A percentile compares a stretch with the other conserved stretches of the same genome.
These are phyloP conservation scores for Propithecus deckenii DNA, from an alignment of 2,797 vertebrate species.

Conservation along the genomic window DNA sequence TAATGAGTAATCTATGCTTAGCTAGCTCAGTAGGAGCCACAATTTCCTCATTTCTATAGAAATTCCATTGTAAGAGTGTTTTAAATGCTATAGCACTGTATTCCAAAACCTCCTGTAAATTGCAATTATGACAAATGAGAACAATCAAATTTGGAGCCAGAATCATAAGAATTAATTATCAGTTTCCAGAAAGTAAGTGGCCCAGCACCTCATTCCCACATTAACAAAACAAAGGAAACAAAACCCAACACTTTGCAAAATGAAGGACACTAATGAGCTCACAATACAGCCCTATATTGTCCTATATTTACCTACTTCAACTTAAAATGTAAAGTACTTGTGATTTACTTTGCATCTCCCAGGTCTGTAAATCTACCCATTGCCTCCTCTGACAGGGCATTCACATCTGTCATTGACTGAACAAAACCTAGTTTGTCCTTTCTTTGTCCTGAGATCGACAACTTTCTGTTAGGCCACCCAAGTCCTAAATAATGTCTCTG, in stretches of 20 bases:
- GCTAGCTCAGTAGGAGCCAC: not conserved
- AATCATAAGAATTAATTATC: not conserved
- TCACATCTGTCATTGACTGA: conserved; percentile 43
- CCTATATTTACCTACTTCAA: not conserved
- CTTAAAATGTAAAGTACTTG: not conserved
- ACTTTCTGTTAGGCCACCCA: not conserved
- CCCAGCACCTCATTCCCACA: not conserved
- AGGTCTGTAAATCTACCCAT: conserved; percentile 41
- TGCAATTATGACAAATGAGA: not conserved
- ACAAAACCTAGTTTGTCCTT: not conserved
- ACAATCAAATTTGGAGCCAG: not conserved
- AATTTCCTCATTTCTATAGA: not conserved
- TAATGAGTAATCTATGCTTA: not conserved
- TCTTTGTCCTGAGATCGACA: not conserved
- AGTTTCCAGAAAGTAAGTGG: conserved; percentile 26
- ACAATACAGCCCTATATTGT: not conserved
- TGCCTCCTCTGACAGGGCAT: conserved; percentile 31
- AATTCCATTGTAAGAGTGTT: not conserved
- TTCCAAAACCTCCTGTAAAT: not conserved
- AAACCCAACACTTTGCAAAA: not conserved
- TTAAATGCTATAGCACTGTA: not conserved
- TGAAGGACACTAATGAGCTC: not conserved
- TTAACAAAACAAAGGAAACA: not conserved
- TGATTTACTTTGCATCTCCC: not conserved
- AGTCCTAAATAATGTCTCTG: not conserved